phyloP scores from a whole-genome alignment of 2,113 vertebrate genomes.

The Microcebus tavaratra region DNA sequence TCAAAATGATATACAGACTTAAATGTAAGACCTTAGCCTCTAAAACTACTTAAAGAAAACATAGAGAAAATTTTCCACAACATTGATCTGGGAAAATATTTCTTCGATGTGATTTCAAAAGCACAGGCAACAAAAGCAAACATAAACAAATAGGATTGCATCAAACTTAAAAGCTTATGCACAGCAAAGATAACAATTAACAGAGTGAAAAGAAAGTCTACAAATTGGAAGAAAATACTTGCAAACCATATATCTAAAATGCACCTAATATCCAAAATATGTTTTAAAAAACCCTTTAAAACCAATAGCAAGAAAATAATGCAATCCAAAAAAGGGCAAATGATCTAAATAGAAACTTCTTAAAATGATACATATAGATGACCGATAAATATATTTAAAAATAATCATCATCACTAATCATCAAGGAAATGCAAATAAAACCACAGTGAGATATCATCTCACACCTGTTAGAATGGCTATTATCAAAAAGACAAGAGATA shows the following conservation, averaged over 20 bases:
- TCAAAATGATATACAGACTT: not conserved
- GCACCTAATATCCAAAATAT: not conserved
- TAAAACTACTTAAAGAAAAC: not conserved
- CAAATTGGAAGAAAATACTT: not conserved
- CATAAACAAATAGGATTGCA: not conserved
- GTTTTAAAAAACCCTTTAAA: no score
- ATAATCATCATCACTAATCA: not conserved
- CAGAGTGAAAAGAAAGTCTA: not conserved
- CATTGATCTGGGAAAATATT: not conserved
- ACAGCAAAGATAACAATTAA: not conserved
- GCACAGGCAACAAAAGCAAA: not conserved
- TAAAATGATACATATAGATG: not conserved
- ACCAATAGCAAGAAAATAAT: not conserved
- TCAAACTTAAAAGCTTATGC: not conserved
- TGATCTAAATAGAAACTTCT: not conserved
- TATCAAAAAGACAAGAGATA: no score
- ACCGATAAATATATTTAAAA: not conserved
- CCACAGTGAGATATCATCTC: no score
- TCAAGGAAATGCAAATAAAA: no score
- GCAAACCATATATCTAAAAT: not conserved
- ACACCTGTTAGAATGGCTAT: no score
- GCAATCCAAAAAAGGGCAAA: not conserved
- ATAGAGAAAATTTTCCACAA: not conserved
- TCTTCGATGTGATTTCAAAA: not conserved
- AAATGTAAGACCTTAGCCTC: not conserved